phyloP scores from a whole-genome alignment of 2,888 invertebrate species.

The Drosophila diplacantha region DNA sequence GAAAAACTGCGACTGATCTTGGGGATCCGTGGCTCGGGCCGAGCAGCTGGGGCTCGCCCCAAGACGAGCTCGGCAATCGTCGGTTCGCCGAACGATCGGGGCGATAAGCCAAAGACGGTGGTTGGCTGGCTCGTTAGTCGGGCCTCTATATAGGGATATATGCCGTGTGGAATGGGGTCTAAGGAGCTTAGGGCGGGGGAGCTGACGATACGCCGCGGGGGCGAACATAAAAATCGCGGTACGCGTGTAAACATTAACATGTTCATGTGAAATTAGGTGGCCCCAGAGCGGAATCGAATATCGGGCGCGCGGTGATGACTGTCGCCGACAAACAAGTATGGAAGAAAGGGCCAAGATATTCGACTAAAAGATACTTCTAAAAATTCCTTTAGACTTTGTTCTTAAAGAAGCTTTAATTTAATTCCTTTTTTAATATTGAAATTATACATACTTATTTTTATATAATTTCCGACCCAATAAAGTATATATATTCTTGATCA shows the following conservation, averaged over 20 bases:
- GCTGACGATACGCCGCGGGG: conserved; percentile 49
- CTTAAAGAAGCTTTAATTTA: not conserved
- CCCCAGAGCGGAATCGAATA: conserved; percentile 33
- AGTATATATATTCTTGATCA: too few species aligned
- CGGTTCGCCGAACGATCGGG: conserved; percentile 43
- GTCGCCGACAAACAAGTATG: conserved; percentile 14
- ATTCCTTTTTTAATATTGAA: not conserved
- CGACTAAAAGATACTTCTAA: not conserved
- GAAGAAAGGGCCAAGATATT: not conserved
- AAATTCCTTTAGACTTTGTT: not conserved
- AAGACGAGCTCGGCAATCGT: conserved; percentile 37
- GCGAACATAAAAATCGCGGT: conserved; percentile 67
- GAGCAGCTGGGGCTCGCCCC: conserved; percentile 28
- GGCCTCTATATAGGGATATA: conserved; percentile 5
- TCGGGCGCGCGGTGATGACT: conserved; percentile 22
- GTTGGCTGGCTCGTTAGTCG: conserved; percentile 40
- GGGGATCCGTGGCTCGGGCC: conserved; percentile 39
- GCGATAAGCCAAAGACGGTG: conserved; percentile 42
- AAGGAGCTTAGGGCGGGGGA: conserved; percentile 3
- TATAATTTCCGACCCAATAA: too few species aligned
- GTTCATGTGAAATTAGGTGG: conserved; percentile 66
- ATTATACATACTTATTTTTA: too few species aligned
- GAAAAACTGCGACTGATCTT: conserved; percentile 65
- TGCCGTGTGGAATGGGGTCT: conserved; percentile 19
- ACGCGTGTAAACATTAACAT: conserved; percentile 73